phyloP scores from a whole-genome alignment of 2,113 vertebrate species.

The Chaetodon trifascialis region DNA sequence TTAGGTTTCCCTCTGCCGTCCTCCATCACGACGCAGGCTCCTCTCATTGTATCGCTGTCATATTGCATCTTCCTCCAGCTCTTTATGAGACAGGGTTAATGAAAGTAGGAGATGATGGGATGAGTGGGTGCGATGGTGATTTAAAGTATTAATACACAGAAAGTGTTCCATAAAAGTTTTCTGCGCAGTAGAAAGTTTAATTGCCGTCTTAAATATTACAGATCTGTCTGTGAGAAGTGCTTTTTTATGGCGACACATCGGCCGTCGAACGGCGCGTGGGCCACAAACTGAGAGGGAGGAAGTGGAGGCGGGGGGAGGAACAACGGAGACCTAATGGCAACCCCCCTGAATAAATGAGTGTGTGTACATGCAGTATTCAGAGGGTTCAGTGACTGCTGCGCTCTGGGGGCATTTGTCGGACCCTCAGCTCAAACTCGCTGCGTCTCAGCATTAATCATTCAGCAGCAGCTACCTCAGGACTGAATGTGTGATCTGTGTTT shows the following conservation, averaged over 20 bases:
- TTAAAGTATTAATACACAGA: slow-evolving; percentile 25
- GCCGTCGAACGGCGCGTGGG: background rate
- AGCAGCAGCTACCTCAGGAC: slow-evolving; percentile 8
- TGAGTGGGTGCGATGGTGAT: slow-evolving; percentile 22
- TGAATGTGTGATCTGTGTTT: slow-evolving; percentile 26
- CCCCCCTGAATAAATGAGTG: slow-evolving; percentile 38
- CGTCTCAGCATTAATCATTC: slow-evolving; percentile 42
- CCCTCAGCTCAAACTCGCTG: background rate
- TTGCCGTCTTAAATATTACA: background rate
- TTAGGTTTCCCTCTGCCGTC: background rate
- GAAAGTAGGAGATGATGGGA: slow-evolving; percentile 15
- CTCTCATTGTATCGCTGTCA: slow-evolving; percentile 10
- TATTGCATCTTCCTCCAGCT: background rate
- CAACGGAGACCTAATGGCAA: slow-evolving; percentile 22
- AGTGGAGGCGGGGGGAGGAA: background rate
- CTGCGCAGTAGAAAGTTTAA: background rate
- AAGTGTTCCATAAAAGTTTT: slow-evolving; percentile 8
- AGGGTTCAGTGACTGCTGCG: slow-evolving; percentile 36
- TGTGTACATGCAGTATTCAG: slow-evolving; percentile 40
- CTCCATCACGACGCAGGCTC: background rate
- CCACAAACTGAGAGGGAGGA: background rate
- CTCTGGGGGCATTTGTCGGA: background rate
- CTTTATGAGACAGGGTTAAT: slow-evolving; percentile 23
- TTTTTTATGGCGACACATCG: background rate
- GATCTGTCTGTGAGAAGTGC: background rate